phyloP scores from a whole-genome alignment of 2,113 vertebrate genomes.

The Sphaerodactylus townsendi region DNA sequence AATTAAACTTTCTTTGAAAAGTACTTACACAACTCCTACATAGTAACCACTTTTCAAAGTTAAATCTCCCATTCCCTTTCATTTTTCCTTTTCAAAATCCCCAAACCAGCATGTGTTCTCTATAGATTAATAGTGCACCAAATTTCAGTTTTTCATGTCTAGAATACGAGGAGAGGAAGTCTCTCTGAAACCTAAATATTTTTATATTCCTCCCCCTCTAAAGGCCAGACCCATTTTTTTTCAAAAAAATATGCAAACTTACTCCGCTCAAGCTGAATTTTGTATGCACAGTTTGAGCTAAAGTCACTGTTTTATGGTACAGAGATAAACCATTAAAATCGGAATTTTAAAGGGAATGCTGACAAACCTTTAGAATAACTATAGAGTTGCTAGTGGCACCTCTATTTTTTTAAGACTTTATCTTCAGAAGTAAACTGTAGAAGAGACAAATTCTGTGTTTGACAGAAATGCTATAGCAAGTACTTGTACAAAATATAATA shows the following conservation, averaged over 20 bases:
- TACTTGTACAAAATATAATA: slow-evolving; percentile 85
- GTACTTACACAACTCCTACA: slow-evolving; percentile 42
- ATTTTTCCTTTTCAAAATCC: slow-evolving; percentile 54
- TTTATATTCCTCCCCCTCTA: slow-evolving; percentile 54
- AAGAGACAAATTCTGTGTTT: slow-evolving; percentile 49
- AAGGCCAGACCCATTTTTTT: slow-evolving; percentile 58
- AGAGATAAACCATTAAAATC: slow-evolving; percentile 40
- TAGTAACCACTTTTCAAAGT: slow-evolving; percentile 45
- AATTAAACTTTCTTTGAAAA: slow-evolving; percentile 23
- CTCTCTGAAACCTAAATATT: slow-evolving; percentile 51
- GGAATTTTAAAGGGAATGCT: slow-evolving; percentile 26
- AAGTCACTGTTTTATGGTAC: slow-evolving; percentile 36
- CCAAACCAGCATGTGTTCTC: slow-evolving; percentile 49
- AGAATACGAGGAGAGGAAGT: slow-evolving; percentile 52
- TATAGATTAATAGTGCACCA: slow-evolving; percentile 48
- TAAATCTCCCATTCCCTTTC: slow-evolving; percentile 59
- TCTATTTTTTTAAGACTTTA: slow-evolving; percentile 52
- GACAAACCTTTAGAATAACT: slow-evolving; percentile 1
- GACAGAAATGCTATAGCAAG: slow-evolving; percentile 61
- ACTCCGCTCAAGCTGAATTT: slow-evolving; percentile 50
- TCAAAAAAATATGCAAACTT: slow-evolving; percentile 62
- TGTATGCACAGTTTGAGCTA: slow-evolving; percentile 48
- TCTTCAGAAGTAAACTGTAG: slow-evolving; percentile 65
- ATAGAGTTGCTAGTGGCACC: slow-evolving; percentile 46
- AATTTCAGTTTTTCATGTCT: slow-evolving; percentile 42